These are phyloP conservation scores for Elegia similella DNA, from an alignment of 2,888 invertebrate genomes.

Conservation along the genomic window DNA sequence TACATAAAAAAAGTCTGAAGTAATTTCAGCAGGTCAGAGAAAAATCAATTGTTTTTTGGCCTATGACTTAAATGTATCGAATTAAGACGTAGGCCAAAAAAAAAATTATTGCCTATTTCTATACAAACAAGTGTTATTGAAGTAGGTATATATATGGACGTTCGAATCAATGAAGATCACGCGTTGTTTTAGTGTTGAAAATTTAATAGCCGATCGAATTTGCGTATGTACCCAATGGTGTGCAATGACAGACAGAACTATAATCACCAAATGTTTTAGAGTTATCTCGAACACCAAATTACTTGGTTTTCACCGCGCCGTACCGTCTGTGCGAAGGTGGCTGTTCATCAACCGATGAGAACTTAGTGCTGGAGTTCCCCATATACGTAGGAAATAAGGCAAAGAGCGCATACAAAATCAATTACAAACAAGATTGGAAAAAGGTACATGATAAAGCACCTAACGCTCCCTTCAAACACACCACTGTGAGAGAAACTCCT, in stretches of 20 bases:
- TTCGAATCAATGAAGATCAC: too few species aligned
- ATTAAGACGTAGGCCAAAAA: too few species aligned
- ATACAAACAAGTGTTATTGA: too few species aligned
- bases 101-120: too few species aligned
- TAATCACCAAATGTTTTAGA: constrained; percentile 45
- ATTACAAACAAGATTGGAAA: constrained; percentile 41
- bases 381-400: constrained; percentile 49
- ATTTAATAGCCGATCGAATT: not conserved
- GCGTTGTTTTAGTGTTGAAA: too few species aligned
- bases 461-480: constrained; percentile 44
- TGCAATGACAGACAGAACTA: not conserved
- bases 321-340: constrained; percentile 56
- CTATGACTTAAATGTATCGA: too few species aligned
- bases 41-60: too few species aligned
- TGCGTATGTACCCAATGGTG: not conserved
- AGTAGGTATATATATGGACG: too few species aligned
- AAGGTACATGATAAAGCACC: constrained; percentile 25
- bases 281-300: constrained; percentile 35
- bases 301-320: constrained; percentile 63
- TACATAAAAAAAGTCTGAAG: too few species aligned
- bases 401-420: constrained; percentile 32
- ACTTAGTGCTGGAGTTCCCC: constrained; percentile 53
- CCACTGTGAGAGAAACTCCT: constrained; percentile 30
- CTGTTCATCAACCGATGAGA: constrained; percentile 34
- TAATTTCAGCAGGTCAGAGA: too few species aligned